Evolutionary conservation across 2,797 vertebrate species (phyloP).

Genomic region (Cyprinella venusta): DNA sequence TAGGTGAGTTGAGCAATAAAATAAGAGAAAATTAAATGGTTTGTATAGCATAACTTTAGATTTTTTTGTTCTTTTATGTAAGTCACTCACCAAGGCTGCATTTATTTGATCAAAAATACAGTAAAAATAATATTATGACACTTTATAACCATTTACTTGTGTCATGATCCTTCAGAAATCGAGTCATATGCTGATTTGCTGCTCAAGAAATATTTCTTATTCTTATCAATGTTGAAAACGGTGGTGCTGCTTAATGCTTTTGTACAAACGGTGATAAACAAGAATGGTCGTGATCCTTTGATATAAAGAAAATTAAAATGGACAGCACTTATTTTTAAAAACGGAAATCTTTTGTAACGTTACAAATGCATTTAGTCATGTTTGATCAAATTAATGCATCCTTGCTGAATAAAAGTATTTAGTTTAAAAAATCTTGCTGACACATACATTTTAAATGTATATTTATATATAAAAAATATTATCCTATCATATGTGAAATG

Average conservation of each 20-base stretch:
- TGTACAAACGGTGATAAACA: not conserved
- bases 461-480: not conserved
- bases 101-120: not conserved
- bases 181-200: not conserved
- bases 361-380: not conserved
- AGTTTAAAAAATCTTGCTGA: not conserved
- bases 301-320: not conserved
- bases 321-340: not conserved
- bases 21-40: conserved; percentile 1
- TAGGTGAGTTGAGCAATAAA: conserved; percentile 44
- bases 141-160: not conserved
- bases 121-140: not conserved
- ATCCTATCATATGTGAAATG: not conserved
- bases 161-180: not conserved
- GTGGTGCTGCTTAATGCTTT: not conserved
- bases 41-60: conserved; percentile 6
- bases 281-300: not conserved
- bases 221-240: not conserved
- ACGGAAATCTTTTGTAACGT: not conserved
- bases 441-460: not conserved
- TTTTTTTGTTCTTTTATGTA: not conserved
- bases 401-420: not conserved
- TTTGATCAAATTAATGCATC: not conserved
- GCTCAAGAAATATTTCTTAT: not conserved
- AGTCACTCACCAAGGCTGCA: not conserved